Evolutionary conservation across 2,797 vertebrate genomes (phyloP).

Genomic region (Sparus aurata): DNA sequence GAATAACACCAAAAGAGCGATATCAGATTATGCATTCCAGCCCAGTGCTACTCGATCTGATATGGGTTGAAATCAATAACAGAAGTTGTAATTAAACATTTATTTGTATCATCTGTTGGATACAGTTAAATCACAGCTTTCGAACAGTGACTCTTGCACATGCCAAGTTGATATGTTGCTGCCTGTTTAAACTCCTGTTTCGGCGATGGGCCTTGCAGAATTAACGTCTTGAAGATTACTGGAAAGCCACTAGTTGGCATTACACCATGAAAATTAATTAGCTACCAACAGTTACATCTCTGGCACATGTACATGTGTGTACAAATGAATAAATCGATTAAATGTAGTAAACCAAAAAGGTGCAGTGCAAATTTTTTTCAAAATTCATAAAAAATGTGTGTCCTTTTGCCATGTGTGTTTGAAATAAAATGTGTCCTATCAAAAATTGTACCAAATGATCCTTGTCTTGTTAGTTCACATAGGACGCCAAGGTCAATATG

Average conservation of each 20-base stretch:
- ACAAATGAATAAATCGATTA: neutral
- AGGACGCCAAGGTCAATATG: too few species aligned
- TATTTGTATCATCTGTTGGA: constrained; percentile 1
- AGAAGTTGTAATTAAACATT: neutral
- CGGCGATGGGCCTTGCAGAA: neutral
- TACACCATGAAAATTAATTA: neutral
- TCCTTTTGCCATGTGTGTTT: neutral
- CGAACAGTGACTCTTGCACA: neutral
- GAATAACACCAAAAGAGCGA: too few species aligned
- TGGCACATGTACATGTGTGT: neutral
- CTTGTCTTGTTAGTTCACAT: neutral
- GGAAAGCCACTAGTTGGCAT: constrained; percentile 23
- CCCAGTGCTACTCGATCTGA: neutral
- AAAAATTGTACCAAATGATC: neutral
- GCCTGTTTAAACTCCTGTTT: constrained; percentile 13
- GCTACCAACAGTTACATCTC: neutral
- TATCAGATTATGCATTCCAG: neutral
- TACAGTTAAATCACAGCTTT: neutral
- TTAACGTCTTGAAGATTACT: constrained; percentile 16
- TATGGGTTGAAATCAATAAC: neutral
- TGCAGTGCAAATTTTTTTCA: neutral
- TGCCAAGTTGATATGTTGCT: neutral
- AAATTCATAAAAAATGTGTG: neutral
- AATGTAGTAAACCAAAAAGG: neutral
- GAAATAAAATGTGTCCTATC: neutral